phyloP scores from a whole-genome alignment of 2,888 invertebrate species.

The Hirtodrosophila histrioides region DNA sequence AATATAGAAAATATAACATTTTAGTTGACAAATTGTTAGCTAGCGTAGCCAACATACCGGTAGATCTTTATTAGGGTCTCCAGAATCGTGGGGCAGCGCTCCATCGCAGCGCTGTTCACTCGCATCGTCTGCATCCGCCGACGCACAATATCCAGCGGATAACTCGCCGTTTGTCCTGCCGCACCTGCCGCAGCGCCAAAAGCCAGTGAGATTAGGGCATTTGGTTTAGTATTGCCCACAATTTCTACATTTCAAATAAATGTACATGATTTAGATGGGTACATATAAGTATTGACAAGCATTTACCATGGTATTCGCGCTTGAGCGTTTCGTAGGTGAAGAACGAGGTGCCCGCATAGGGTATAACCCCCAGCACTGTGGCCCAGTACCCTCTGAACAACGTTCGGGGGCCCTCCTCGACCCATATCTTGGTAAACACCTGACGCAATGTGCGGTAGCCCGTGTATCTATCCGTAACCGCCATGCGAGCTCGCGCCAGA shows the following conservation, averaged over 20 bases:
- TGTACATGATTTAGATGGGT: neutral
- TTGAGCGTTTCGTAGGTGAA: slow-evolving; percentile 98
- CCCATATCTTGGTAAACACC: slow-evolving; percentile 89
- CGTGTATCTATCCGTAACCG: slow-evolving; percentile 91
- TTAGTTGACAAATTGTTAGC: neutral
- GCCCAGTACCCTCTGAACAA: slow-evolving; percentile 95
- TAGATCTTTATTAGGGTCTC: slow-evolving; percentile 89
- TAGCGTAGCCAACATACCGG: slow-evolving; percentile 85
- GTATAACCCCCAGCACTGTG: slow-evolving; percentile 96
- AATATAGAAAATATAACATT: neutral
- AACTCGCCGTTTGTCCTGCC: slow-evolving; percentile 96
- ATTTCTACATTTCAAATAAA: slow-evolving; percentile 79
- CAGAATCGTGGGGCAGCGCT: slow-evolving; percentile 87
- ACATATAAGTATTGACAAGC: neutral
- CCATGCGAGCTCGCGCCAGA: slow-evolving; percentile 98
- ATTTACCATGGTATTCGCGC: slow-evolving; percentile 89
- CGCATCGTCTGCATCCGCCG: slow-evolving; percentile 87
- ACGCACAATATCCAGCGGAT: slow-evolving; percentile 96
- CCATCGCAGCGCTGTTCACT: slow-evolving; percentile 84
- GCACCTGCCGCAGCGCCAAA: slow-evolving; percentile 97
- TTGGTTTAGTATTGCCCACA: slow-evolving; percentile 84
- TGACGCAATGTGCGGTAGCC: slow-evolving; percentile 88
- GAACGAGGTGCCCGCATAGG: slow-evolving; percentile 98
- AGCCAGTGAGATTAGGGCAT: slow-evolving; percentile 88
- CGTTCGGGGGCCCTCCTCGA: slow-evolving; percentile 90